These are phyloP conservation scores for Grus americana DNA, from an alignment of 2,113 vertebrate species.

Conservation along the genomic window DNA sequence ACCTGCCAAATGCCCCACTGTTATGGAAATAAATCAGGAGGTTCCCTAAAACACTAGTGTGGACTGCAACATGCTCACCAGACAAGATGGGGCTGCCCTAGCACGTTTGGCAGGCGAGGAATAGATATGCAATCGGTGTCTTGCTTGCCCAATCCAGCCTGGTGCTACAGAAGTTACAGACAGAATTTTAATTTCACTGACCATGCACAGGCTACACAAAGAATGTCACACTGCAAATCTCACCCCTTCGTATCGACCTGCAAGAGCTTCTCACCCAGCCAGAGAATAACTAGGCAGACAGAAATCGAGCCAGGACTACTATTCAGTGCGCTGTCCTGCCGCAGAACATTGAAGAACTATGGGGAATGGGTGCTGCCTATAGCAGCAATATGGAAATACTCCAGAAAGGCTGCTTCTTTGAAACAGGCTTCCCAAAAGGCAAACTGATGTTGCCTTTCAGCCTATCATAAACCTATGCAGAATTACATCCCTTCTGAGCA, in stretches of 20 bases:
- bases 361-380: not conserved
- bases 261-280: not conserved
- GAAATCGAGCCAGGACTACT: not conserved
- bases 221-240: not conserved
- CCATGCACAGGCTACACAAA: not conserved
- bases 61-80: not conserved
- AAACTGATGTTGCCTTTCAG: not conserved
- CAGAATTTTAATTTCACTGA: not conserved
- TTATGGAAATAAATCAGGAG: not conserved
- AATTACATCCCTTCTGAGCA: not conserved
- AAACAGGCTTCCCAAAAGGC: not conserved
- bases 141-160: not conserved
- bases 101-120: not conserved
- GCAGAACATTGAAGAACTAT: not conserved
- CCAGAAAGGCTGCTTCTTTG: not conserved
- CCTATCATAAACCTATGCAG: not conserved
- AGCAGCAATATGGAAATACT: not conserved
- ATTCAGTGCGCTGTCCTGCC: not conserved
- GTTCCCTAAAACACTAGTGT: not conserved
- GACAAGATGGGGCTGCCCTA: not conserved
- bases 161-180: not conserved
- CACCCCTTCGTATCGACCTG: rapidly evolving
- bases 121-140: not conserved
- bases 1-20: not conserved
- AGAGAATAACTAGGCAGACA: not conserved